phyloP scores from a whole-genome alignment of 2,888 invertebrate genomes.

The Oscheius onirici region DNA sequence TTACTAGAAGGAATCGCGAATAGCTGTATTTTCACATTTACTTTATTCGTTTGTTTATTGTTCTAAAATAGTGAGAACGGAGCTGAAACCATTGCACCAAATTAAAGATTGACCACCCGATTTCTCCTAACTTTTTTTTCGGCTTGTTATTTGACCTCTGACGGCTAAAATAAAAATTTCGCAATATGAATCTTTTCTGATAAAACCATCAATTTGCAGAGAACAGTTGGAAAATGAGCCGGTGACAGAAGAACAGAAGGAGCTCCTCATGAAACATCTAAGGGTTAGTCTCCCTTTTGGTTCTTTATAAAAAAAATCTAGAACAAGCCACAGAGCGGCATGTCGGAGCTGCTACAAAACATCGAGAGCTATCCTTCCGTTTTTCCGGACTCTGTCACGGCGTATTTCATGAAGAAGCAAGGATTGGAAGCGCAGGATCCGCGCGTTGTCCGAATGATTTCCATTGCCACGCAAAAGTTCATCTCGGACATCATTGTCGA shows the following conservation, averaged over 20 bases:
- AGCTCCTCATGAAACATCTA: conserved; percentile 35
- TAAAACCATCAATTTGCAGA: conserved; percentile 26
- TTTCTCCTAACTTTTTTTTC: no score
- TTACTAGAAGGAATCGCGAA: no score
- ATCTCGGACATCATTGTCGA: conserved; percentile 88
- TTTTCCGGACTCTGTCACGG: conserved; percentile 91
- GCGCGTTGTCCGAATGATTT: conserved; percentile 82
- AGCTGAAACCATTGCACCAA: no score
- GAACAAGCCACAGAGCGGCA: no score
- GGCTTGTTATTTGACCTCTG: no score
- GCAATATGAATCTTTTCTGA: no score
- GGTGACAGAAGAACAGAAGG: conserved; percentile 37
- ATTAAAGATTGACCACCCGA: no score
- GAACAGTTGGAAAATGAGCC: conserved; percentile 40
- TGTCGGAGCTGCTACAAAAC: conserved; percentile 86
- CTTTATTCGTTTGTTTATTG: no score
- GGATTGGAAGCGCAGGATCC: conserved; percentile 92
- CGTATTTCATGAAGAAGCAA: conserved; percentile 85
- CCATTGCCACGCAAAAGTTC: conserved; percentile 95
- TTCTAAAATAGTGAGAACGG: no score
- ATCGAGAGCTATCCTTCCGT: conserved; percentile 94
- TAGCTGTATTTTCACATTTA: no score
- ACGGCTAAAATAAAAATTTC: not conserved
- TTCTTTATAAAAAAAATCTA: no score
- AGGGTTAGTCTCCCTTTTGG: conserved; percentile 24